These are phyloP conservation scores for Variabilichromis moorii DNA, from an alignment of 2,113 vertebrate species.

Conservation along the genomic window DNA sequence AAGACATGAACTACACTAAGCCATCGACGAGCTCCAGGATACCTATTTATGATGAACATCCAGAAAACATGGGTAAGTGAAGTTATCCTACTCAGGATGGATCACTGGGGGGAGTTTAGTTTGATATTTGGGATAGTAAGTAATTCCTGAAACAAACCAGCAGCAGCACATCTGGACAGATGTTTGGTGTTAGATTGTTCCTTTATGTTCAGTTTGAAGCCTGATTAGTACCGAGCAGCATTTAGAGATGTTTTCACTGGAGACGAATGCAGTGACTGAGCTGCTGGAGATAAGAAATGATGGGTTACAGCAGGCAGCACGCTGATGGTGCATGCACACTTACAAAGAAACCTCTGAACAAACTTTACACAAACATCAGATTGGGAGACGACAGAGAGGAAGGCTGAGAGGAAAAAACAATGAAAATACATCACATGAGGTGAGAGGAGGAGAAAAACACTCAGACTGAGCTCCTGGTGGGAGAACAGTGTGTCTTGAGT, in stretches of 20 bases:
- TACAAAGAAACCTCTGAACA: not conserved
- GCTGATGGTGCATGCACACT: accelerated
- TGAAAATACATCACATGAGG: not conserved
- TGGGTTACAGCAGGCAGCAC: not conserved
- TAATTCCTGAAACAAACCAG: not conserved
- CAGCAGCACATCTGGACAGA: not conserved
- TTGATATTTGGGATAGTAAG: not conserved
- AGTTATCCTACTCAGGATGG: accelerated
- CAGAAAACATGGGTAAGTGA: not conserved
- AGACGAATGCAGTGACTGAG: not conserved
- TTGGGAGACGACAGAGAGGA: not conserved
- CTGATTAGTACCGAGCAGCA: not conserved
- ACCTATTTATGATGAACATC: not conserved
- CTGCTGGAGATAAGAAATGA: not conserved
- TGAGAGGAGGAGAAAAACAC: not conserved
- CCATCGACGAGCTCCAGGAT: not conserved
- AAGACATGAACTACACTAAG: not conserved
- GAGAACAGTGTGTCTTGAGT: not conserved
- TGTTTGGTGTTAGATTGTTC: not conserved
- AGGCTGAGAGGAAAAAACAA: not conserved
- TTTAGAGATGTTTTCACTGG: not conserved
- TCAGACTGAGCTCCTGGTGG: not conserved
- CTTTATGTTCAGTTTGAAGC: accelerated
- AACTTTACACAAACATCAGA: not conserved
- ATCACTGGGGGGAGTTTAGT: not conserved